Evolutionary conservation across 2,888 invertebrate species (phyloP).

Genomic region (Salticus scenicus): DNA sequence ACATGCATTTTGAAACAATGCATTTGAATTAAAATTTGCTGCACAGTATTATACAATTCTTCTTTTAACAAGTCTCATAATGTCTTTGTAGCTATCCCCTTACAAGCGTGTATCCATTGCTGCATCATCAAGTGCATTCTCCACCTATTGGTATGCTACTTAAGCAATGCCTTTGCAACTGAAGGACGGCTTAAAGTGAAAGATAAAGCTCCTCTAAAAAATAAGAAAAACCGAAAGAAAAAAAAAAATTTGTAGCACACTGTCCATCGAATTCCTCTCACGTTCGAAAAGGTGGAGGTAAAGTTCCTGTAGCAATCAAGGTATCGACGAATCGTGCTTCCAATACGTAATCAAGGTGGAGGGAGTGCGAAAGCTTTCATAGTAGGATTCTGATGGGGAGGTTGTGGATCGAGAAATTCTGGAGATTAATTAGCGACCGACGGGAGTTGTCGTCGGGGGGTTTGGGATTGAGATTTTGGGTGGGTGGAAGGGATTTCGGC

Average conservation of each 20-base stretch:
- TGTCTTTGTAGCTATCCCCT: not conserved
- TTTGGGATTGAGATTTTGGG: constrained; percentile 57
- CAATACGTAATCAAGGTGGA: constrained; percentile 29
- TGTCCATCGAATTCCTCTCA: constrained; percentile 34
- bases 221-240: not conserved
- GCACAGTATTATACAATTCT: not conserved
- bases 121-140: constrained; percentile 10
- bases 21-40: constrained; percentile 7
- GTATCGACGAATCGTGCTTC: constrained; percentile 56
- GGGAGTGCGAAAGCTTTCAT: constrained; percentile 21
- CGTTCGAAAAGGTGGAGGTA: constrained; percentile 58
- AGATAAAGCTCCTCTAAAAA: constrained; percentile 42
- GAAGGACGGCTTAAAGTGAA: constrained; percentile 47
- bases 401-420: constrained; percentile 20
- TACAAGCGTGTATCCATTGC: not conserved
- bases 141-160: constrained; percentile 41
- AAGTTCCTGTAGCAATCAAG: constrained; percentile 56
- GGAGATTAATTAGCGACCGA: constrained; percentile 66
- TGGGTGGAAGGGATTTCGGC: constrained; percentile 42
- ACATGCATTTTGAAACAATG: not conserved
- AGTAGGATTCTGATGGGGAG: constrained; percentile 5
- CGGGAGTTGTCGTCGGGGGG: constrained; percentile 55
- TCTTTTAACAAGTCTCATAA: not conserved
- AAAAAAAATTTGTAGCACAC: not conserved
- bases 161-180: constrained; percentile 16